These are phyloP conservation scores for Phataginus tricuspis DNA, from an alignment of 2,797 vertebrate species.

Conservation along the genomic window DNA sequence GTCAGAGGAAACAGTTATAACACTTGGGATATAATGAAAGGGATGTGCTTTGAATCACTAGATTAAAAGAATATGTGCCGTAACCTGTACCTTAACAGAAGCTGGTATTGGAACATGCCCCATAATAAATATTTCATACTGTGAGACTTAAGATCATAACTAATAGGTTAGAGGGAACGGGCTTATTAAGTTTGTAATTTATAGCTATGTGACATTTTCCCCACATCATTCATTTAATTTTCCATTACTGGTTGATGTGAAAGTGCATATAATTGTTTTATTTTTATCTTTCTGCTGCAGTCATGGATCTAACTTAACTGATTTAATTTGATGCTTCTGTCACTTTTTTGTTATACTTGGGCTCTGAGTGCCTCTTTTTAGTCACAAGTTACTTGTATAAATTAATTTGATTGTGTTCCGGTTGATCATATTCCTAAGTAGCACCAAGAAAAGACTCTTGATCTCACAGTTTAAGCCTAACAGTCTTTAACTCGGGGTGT, in stretches of 20 bases:
- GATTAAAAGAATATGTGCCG: background rate
- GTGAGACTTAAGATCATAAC: background rate
- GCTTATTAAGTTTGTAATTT: background rate
- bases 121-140: background rate
- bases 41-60: background rate
- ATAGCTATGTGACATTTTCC: background rate
- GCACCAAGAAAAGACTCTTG: background rate
- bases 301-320: background rate
- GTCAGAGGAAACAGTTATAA: conserved; percentile 27
- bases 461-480: conserved; percentile 15
- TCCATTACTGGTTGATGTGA: background rate
- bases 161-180: background rate
- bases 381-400: background rate
- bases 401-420: conserved; percentile 32
- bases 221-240: conserved; percentile 29
- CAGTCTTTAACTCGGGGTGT: background rate
- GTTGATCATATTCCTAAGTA: conserved; percentile 12
- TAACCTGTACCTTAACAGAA: background rate
- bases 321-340: conserved; percentile 27
- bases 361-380: background rate
- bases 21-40: background rate
- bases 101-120: background rate
- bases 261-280: background rate
- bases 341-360: background rate
- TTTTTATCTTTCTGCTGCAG: background rate